Base-by-base conservation (phyloP, 2,113 vertebrate genomes). In the Erinaceus europaeus region DNA sequence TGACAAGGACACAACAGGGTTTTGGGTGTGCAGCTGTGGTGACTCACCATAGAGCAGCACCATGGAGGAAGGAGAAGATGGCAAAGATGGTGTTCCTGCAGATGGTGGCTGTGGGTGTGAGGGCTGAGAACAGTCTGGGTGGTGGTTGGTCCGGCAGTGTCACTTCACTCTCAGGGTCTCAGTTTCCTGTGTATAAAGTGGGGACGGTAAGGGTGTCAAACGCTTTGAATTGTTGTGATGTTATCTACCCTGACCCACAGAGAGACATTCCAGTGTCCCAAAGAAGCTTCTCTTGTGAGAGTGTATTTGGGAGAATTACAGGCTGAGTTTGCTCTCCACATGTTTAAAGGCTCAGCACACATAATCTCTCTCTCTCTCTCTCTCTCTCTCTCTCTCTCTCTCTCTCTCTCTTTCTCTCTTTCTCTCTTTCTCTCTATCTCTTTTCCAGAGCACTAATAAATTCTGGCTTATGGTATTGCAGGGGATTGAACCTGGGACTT, bases 21-120 rank as follows among this genome's bases (percentile, higher is more conserved):
- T n/a, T n/a, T n/a, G n/a, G 34, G 40, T 14, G 10, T 9, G 4
- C 29, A 57, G 62, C n/a, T 0, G 0, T 62, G 21, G 42, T 25
- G 29, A 21, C 61, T 79, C 83, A 27, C 9, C 3, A 2, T 8
- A 11, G 46, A 52, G n/a, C 6, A 36, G n/a, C 2, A 6, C 20
- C 9, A 3, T 5, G 2, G 38, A 52, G 25, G 13, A 6, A 36
- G 20, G 42, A 42, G n/a, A n/a, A n/a, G n/a, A n/a, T n/a, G n/a
- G n/a, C 9, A 23, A 21, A 55, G 21, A 17, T 9, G 20, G 25
- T n/a, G n/a, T n/a, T n/a, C 0, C 0, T 8, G 36, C 3, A 1
- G 46, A 14, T 4, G 10, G 11, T 23, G 17, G 5, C 14, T 18
- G 15, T 23, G 57, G 29, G 55, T 29, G 9, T 61, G 21, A 18